Percentiles rank a stretch among this genome's conserved stretches.
Conservation (phyloP, 2,113 vertebrate genomes). For the Dromaius novaehollandiae region DNA sequence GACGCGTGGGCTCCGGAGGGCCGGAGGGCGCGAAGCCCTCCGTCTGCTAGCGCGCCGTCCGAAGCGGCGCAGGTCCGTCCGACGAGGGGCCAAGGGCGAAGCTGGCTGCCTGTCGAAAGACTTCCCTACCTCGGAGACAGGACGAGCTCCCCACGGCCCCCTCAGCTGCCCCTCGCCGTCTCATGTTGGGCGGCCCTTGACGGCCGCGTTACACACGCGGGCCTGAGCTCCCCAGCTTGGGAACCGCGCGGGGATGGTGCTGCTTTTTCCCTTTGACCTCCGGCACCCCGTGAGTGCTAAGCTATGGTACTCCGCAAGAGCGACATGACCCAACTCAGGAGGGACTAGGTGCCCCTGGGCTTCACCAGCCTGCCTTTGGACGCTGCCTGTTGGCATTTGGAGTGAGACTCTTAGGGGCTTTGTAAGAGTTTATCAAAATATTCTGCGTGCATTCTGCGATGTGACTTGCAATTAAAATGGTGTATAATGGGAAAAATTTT, state of each 20-base stretch:
- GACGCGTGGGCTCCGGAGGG: not conserved
- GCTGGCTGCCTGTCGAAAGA: not conserved
- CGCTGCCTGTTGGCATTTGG: not conserved
- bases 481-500: not conserved
- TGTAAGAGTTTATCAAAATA: not conserved
- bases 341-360: rapidly evolving
- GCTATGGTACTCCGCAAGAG: not conserved
- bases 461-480: not conserved
- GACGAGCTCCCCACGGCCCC: too few relatives aligned
- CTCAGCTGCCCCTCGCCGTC: not conserved
- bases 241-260: not conserved
- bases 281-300: not conserved
- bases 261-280: not conserved
- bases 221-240: too few relatives aligned
- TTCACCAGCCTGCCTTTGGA: not conserved
- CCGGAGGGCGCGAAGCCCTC: too few relatives aligned
- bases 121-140: not conserved
- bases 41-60: too few relatives aligned
- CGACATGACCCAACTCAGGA: not conserved
- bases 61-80: not conserved
- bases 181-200: rapidly evolving
- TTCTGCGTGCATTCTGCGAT: not conserved
- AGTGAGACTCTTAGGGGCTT: not conserved
- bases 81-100: not conserved
- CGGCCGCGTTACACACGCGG: too few relatives aligned